Base-by-base conservation (phyloP, 1,140 invertebrate genomes). In the Ectropis grisescens region DNA sequence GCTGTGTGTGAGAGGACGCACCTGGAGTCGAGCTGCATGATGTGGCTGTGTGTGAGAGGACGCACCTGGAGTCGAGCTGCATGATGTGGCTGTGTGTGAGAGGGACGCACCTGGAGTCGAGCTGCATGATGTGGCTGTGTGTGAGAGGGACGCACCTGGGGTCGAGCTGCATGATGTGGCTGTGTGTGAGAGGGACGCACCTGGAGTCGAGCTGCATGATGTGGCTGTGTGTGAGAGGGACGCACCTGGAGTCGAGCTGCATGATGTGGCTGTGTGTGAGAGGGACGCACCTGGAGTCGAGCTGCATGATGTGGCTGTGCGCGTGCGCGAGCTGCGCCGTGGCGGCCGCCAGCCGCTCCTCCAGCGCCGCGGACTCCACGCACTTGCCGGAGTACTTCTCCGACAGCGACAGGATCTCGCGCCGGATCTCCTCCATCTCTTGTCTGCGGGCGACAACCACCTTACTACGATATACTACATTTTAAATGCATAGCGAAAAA, bases 381-480 rank as follows among this genome's bases (percentile, higher is more conserved):
- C 95, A 96, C 69, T 96, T 97, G 6, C 93, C 88, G 1, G 94
- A 95, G 75, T 96, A 95, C 58, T 95, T 93, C 46, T 96, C 91
- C 1, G 93, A 94, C 29, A 97, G 83, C 9, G 93, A 93, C 11
- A 94, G 80, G 54, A 97, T 92, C 72, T 96, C 93, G 43, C 88
- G 86, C 41, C 92, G 90, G 30, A 96, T 91, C 64, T 92, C 90
- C 53, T 92, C 89, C 85, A 94, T 89, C 71, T 94, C 92, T 55
- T 90, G 88, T 55, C 91, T 93, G 58, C 16, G 3, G 16, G 8
- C 3, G 16, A 19, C n/a, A n/a, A n/a, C n/a, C n/a, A n/a, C n/a
- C n/a, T n/a, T n/a, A n/a, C n/a, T n/a, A n/a, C n/a, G n/a, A n/a
- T n/a, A n/a, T n/a, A n/a, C n/a, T n/a, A n/a, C n/a, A n/a, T n/a